A percentile compares a stretch with the other conserved stretches of the same genome.
Conservation (phyloP, 2,113 vertebrate species). For the Forbesichthys papilliferus region DNA sequence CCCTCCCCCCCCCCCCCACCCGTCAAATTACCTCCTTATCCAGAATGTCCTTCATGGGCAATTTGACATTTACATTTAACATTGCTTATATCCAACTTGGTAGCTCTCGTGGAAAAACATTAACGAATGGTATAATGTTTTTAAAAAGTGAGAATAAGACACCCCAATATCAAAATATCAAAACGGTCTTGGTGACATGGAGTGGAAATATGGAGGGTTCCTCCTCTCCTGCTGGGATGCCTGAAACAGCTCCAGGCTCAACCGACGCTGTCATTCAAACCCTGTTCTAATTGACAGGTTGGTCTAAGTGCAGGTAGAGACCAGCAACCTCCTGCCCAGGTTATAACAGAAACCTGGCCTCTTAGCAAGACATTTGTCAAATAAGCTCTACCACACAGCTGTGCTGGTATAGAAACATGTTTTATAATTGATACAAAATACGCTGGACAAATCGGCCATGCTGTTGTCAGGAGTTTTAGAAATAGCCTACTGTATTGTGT, state of each 20-base stretch:
- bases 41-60: conserved; percentile 59
- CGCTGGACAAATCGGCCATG: not conserved
- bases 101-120: conserved; percentile 40
- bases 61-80: conserved; percentile 44
- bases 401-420: no score
- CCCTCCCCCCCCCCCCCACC: no score
- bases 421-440: no score
- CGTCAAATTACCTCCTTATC: conserved; percentile 20
- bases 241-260: conserved; percentile 23
- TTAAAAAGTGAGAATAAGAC: conserved; percentile 24
- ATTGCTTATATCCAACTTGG: conserved; percentile 51
- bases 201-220: conserved; percentile 19
- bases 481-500: not conserved
- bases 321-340: not conserved
- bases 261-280: conserved; percentile 27
- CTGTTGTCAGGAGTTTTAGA: not conserved
- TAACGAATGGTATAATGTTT: not conserved
- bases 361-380: no score
- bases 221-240: conserved; percentile 8
- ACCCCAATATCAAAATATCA: conserved; percentile 38
- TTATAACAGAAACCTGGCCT: not conserved
- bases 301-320: conserved; percentile 15
- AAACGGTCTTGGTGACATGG: conserved; percentile 32
- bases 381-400: not conserved
- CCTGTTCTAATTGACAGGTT: conserved; percentile 17